Percentiles rank a stretch among this genome's conserved stretches.
Conservation (phyloP, 2,888 invertebrate species). For the Dyspetes luteomarginatus region DNA sequence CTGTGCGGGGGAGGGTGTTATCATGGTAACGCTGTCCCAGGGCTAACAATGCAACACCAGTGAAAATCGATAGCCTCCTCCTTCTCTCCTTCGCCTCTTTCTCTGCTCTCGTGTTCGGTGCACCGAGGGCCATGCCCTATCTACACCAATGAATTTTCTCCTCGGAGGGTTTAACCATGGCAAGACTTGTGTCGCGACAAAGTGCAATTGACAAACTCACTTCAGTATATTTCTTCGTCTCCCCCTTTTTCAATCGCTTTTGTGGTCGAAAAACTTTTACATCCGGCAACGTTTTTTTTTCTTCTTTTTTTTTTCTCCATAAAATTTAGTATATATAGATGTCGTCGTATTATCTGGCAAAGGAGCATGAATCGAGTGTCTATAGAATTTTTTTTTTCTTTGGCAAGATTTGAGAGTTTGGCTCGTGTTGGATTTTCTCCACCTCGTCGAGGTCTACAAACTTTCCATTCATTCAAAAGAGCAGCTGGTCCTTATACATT, state of each 20-base stretch:
- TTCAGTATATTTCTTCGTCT: no score
- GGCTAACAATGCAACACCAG: constrained; percentile 77
- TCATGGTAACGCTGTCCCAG: constrained; percentile 80
- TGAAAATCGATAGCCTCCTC: constrained; percentile 77
- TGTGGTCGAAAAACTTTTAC: not conserved
- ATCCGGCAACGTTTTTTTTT: constrained; percentile 25
- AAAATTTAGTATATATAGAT: constrained; percentile 29
- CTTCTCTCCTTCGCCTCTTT: constrained; percentile 25
- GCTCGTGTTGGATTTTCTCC: no score
- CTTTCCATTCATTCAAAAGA: no score
- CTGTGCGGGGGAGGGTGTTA: constrained; percentile 76
- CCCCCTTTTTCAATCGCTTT: not conserved
- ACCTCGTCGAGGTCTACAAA: no score
- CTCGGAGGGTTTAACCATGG: no score
- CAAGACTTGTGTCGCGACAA: no score
- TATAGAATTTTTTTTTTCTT: not conserved
- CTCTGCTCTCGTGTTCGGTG: constrained; percentile 23
- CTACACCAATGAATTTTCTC: constrained; percentile 50
- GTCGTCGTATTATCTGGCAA: constrained; percentile 22
- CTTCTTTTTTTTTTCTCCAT: no score
- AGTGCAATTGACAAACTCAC: constrained; percentile 16
- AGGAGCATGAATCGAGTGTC: constrained; percentile 24
- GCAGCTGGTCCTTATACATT: no score
- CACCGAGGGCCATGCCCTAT: constrained; percentile 52
- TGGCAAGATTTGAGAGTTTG: constrained; percentile 21